Evolutionary conservation across 2,113 vertebrate genomes (phyloP).

Genomic region (Vireo altiloquus): DNA sequence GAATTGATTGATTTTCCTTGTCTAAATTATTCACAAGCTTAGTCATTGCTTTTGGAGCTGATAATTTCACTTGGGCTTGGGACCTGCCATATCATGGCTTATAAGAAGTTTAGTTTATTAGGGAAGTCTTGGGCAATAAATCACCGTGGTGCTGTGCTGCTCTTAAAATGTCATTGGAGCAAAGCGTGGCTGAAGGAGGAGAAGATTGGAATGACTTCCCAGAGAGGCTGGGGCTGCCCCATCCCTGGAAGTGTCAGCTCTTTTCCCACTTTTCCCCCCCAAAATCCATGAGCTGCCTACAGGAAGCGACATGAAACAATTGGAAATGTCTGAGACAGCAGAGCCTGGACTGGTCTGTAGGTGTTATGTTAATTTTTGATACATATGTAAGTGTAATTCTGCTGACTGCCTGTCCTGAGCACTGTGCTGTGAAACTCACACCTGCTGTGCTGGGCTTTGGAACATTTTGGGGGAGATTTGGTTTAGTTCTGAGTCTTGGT

Average conservation of each 20-base stretch:
- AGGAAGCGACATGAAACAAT: neutral
- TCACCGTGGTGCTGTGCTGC: neutral
- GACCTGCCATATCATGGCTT: neutral
- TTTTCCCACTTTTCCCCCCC: neutral
- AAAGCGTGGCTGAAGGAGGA: neutral
- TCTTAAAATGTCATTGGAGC: neutral
- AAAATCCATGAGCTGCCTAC: neutral
- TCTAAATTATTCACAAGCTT: neutral
- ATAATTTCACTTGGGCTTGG: neutral
- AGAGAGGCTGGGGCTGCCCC: neutral
- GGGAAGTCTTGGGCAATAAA: neutral
- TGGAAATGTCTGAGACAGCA: neutral
- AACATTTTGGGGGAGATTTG: accelerated
- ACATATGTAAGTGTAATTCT: accelerated
- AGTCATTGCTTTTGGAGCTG: neutral
- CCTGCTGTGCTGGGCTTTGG: neutral
- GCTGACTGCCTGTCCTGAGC: neutral
- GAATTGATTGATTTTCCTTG: neutral
- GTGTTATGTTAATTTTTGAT: neutral
- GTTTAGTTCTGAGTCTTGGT: neutral
- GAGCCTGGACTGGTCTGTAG: neutral
- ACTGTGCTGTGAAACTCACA: accelerated
- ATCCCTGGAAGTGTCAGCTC: neutral
- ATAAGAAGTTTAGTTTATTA: neutral
- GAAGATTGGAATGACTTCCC: neutral